phyloP scores from a whole-genome alignment of 1,140 invertebrate species.

The Drosophila athabasca region DNA sequence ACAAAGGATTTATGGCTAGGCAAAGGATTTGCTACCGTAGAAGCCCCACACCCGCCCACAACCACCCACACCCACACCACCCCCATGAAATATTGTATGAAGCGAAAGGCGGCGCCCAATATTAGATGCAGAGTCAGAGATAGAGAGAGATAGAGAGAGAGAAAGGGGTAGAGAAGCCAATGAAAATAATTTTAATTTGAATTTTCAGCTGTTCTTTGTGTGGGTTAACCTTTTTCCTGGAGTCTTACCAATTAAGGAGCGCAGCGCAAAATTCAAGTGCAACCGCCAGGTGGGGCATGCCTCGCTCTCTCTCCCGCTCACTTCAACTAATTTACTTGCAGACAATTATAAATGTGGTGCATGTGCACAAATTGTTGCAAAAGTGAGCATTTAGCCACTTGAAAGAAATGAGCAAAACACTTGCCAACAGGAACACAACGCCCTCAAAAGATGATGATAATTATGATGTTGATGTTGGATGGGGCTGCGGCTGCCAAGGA shows the following conservation, averaged over 20 bases:
- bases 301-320: background rate
- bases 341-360: slow-evolving; percentile 57
- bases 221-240: slow-evolving; percentile 12
- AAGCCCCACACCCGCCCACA: too few species aligned
- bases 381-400: slow-evolving; percentile 44
- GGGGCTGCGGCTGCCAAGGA: background rate
- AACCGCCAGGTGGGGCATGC: background rate
- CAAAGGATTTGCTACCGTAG: slow-evolving; percentile 50
- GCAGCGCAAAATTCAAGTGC: slow-evolving; percentile 4
- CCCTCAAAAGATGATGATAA: slow-evolving; percentile 24
- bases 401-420: slow-evolving; percentile 38
- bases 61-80: too few species aligned
- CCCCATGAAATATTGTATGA: slow-evolving; percentile 19
- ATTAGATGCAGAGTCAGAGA: slow-evolving; percentile 2
- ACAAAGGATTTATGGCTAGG: slow-evolving; percentile 53
- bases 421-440: slow-evolving; percentile 10
- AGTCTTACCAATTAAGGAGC: slow-evolving; percentile 5
- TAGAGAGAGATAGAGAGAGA: too few species aligned
- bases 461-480: slow-evolving; percentile 33
- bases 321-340: slow-evolving; percentile 57
- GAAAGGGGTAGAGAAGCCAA: background rate
- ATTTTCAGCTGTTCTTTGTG: slow-evolving; percentile 9
- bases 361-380: slow-evolving; percentile 43
- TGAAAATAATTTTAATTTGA: background rate
- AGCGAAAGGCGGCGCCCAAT: background rate